These are phyloP conservation scores for Phataginus tetradactyla DNA, from an alignment of 2,797 vertebrate genomes.

Conservation along the genomic window DNA sequence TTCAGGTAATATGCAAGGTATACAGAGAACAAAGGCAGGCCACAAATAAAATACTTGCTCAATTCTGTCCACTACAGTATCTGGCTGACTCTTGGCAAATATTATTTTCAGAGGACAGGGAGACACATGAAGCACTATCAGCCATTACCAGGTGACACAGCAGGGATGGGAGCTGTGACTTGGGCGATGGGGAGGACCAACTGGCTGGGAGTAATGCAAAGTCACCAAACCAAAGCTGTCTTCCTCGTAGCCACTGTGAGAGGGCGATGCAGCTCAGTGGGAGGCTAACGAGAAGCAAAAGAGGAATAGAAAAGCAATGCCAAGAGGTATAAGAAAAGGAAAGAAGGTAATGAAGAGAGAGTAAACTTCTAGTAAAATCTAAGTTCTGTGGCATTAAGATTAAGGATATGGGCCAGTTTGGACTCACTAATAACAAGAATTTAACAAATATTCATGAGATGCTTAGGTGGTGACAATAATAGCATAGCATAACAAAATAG, in stretches of 20 bases:
- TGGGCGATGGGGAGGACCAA: background rate
- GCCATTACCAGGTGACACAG: slow-evolving; percentile 31
- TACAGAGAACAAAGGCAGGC: slow-evolving; percentile 44
- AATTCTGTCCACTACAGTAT: slow-evolving; percentile 16
- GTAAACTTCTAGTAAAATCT: slow-evolving; percentile 44
- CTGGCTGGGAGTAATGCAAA: background rate
- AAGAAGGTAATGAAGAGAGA: slow-evolving; percentile 53
- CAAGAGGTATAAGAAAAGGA: slow-evolving; percentile 32
- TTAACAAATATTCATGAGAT: slow-evolving; percentile 21
- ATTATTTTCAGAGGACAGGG: slow-evolving; percentile 9
- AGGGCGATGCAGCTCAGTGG: slow-evolving; percentile 36
- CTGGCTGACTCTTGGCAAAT: slow-evolving; percentile 39
- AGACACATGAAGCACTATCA: background rate
- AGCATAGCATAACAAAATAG: background rate
- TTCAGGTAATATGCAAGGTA: background rate
- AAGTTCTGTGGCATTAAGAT: slow-evolving; percentile 18
- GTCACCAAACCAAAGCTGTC: background rate
- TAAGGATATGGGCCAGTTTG: slow-evolving; percentile 34
- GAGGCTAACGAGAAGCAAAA: slow-evolving; percentile 67
- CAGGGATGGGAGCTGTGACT: slow-evolving; percentile 57
- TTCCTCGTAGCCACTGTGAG: background rate
- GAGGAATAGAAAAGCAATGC: slow-evolving; percentile 8
- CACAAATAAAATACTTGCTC: slow-evolving; percentile 20
- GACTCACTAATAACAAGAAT: slow-evolving; percentile 2
- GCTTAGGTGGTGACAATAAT: background rate